Conservation (phyloP, 2,797 vertebrate species). For the Sylvia borin region DNA sequence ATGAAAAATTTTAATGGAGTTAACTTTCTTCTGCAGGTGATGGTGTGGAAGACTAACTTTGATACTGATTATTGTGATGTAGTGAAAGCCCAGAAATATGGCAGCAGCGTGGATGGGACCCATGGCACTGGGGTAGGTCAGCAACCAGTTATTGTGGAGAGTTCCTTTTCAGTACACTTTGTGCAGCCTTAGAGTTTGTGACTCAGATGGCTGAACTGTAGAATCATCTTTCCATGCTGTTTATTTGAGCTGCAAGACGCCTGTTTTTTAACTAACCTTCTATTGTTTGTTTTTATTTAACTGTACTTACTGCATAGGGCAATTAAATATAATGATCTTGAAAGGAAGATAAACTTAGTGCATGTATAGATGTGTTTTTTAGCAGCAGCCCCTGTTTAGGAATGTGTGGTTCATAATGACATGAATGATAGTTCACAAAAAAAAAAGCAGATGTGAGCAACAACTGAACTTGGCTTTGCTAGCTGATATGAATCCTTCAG, state of each 20-base stretch:
- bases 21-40: conserved; percentile 80
- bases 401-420: neutral
- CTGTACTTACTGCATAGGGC: neutral
- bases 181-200: neutral
- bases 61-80: conserved; percentile 77
- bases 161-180: neutral
- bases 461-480: neutral
- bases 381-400: neutral
- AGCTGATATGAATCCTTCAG: neutral
- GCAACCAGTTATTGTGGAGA: rapidly evolving
- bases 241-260: neutral
- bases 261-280: neutral
- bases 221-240: neutral
- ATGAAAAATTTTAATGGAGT: neutral
- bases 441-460: neutral
- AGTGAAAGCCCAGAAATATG: conserved; percentile 66
- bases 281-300: neutral
- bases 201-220: neutral
- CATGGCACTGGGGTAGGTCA: conserved; percentile 56
- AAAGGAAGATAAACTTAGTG: neutral
- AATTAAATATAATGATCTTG: neutral
- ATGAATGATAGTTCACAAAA: neutral
- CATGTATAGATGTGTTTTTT: neutral
- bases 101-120: conserved; percentile 15
- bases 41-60: conserved; percentile 97